Percentiles rank a stretch among this genome's conserved stretches.
Conservation (phyloP, 2,888 invertebrate species). For the Oscheius sp. region DNA sequence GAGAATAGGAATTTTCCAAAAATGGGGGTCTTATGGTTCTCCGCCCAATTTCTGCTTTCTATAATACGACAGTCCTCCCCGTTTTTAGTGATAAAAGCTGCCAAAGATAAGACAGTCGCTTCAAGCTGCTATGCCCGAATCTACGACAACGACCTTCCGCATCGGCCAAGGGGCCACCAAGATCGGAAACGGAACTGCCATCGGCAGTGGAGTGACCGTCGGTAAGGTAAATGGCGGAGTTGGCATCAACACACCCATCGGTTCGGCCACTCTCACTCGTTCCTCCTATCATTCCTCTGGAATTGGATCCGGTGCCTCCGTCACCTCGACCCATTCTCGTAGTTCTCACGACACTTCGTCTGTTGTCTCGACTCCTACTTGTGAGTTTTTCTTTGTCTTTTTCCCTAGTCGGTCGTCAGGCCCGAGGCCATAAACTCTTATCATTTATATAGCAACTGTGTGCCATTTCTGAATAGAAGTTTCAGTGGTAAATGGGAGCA, state of each 20-base stretch:
- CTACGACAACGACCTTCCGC: not conserved
- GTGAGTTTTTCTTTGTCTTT: conserved; percentile 8
- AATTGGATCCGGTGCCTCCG: conserved; percentile 19
- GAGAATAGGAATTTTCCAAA: not conserved
- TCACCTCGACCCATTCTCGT: conserved; percentile 1
- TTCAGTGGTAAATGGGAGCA: conserved; percentile 20
- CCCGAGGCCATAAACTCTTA: too few species aligned
- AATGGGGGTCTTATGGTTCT: not conserved
- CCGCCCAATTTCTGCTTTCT: conserved; percentile 11
- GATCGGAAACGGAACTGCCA: not conserved
- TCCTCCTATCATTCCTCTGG: not conserved
- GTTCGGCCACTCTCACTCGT: not conserved
- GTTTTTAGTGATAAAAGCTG: conserved; percentile 26
- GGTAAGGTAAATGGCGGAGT: conserved; percentile 22
- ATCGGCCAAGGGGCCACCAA: conserved; percentile 22
- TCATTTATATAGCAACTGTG: too few species aligned
- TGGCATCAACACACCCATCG: conserved; percentile 9
- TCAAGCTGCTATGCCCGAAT: conserved; percentile 28
- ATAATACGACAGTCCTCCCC: conserved; percentile 18
- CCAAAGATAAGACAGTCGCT: conserved; percentile 24
- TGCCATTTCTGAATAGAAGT: not conserved
- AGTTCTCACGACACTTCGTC: not conserved
- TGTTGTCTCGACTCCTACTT: conserved; percentile 15
- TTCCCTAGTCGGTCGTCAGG: not conserved
- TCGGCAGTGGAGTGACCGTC: conserved; percentile 17